Conservation (phyloP, 2,888 invertebrate species). For the Epicampocera succincta region DNA sequence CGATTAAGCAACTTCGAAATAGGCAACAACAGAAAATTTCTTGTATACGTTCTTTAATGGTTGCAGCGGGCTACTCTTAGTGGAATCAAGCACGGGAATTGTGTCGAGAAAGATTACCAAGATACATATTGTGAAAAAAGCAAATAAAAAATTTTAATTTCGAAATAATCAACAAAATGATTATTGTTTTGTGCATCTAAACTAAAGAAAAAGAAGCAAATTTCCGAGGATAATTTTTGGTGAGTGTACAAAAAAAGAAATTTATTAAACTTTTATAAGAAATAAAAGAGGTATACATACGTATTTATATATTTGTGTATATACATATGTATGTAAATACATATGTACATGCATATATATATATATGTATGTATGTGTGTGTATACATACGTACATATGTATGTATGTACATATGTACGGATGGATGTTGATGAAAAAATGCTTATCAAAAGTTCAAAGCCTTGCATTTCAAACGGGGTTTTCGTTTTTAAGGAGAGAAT, state of each 20-base stretch:
- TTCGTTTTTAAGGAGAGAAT: no score
- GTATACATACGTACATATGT: neutral
- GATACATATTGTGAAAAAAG: conserved; percentile 32
- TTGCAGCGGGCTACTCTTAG: conserved; percentile 62
- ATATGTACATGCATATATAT: neutral
- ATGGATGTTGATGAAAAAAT: no score
- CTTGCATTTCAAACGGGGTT: no score
- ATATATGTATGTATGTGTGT: conserved; percentile 3
- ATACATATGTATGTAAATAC: neutral
- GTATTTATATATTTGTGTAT: neutral
- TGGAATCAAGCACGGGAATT: conserved; percentile 49
- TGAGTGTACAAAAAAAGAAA: conserved; percentile 21
- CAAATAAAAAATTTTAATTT: neutral
- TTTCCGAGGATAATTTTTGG: conserved; percentile 5
- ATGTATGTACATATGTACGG: neutral
- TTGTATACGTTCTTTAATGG: conserved; percentile 72
- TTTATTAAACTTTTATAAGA: conserved; percentile 21
- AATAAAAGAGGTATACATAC: neutral
- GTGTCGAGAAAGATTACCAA: conserved; percentile 13
- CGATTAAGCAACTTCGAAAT: conserved; percentile 71
- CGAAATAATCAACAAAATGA: no score
- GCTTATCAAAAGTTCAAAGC: no score
- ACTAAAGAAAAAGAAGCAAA: conserved; percentile 4
- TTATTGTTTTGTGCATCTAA: conserved; percentile 4
- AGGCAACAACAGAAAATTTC: conserved; percentile 71